These are phyloP conservation scores for Polyergus mexicanus DNA, from an alignment of 1,140 invertebrate species.

Conservation along the genomic window DNA sequence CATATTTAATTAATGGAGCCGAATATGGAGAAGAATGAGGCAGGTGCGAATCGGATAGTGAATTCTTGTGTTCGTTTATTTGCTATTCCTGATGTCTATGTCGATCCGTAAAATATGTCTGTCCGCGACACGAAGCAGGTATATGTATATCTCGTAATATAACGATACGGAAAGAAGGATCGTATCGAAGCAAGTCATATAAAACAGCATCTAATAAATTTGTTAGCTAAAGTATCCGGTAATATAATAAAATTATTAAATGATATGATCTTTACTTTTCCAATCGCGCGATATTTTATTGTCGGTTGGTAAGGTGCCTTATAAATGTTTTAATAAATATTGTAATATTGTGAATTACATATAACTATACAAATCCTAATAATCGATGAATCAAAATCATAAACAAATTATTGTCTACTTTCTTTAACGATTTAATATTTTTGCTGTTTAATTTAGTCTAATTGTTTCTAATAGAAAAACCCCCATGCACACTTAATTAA, in stretches of 20 bases:
- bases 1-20: slow-evolving; percentile 46
- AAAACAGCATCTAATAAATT: slow-evolving; percentile 6
- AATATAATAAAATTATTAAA: slow-evolving; percentile 24
- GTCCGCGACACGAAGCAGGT: not conserved
- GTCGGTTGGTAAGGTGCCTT: not conserved
- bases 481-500: not conserved
- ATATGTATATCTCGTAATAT: not conserved
- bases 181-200: slow-evolving; percentile 15
- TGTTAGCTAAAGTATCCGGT: not conserved
- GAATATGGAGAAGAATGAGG: not conserved
- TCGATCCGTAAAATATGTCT: slow-evolving; percentile 32
- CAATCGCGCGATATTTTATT: not conserved
- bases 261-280: not conserved
- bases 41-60: slow-evolving; percentile 42
- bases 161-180: slow-evolving; percentile 7
- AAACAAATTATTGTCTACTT: not conserved
- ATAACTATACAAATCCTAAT: slow-evolving; percentile 13
- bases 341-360: slow-evolving; percentile 11
- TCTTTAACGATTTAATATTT: slow-evolving; percentile 31
- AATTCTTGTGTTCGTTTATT: slow-evolving; percentile 47
- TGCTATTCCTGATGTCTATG: slow-evolving; percentile 10
- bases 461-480: slow-evolving; percentile 5
- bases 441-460: slow-evolving; percentile 8
- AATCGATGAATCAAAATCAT: not conserved
- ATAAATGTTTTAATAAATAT: too few relatives aligned